Percentiles rank a stretch among this genome's conserved stretches.
These are phyloP conservation scores for Delichon dasypus DNA, from an alignment of 2,797 vertebrate species.

Conservation along the genomic window DNA sequence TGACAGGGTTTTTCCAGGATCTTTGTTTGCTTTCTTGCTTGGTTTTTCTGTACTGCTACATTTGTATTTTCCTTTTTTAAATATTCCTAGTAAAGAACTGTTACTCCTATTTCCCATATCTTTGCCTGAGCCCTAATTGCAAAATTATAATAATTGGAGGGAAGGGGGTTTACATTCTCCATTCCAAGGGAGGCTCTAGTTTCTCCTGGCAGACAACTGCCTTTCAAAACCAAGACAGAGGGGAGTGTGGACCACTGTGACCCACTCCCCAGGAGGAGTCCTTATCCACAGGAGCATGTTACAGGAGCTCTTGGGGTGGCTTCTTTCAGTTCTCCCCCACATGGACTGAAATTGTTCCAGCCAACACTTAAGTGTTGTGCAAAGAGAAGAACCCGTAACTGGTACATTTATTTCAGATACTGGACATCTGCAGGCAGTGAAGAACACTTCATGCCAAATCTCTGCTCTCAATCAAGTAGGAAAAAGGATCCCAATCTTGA, in stretches of 20 bases:
- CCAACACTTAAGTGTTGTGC: background rate
- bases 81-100: too few relatives aligned
- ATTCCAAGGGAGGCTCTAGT: too few relatives aligned
- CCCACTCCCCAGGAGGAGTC: background rate
- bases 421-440: background rate
- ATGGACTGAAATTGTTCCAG: background rate
- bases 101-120: too few relatives aligned
- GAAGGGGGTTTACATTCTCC: too few relatives aligned
- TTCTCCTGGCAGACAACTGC: too few relatives aligned
- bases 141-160: too few relatives aligned
- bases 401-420: background rate
- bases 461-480: background rate
- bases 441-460: background rate
- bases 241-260: background rate
- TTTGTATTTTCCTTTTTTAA: too few relatives aligned
- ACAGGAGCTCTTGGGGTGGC: background rate
- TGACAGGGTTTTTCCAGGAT: too few relatives aligned
- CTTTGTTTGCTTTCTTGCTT: too few relatives aligned
- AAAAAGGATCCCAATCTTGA: background rate
- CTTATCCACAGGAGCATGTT: background rate
- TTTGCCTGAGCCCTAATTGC: too few relatives aligned
- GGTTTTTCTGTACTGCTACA: too few relatives aligned
- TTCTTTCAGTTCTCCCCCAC: background rate
- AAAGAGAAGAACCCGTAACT: background rate
- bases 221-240: background rate